Conservation (phyloP, 2,113 vertebrate genomes). For the Anolis sagrei region DNA sequence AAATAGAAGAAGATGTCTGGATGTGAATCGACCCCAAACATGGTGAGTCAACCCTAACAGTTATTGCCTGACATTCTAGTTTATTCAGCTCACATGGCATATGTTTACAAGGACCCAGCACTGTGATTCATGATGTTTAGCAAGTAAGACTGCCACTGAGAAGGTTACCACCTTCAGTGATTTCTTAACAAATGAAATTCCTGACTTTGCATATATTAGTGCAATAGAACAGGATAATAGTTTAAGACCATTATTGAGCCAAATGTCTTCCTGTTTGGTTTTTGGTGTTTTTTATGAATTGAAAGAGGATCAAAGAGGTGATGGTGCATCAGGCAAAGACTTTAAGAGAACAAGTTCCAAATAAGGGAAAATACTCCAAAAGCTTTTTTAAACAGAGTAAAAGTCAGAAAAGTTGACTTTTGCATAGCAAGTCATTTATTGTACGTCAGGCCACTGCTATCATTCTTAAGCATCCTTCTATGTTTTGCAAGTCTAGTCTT, state of each 20-base stretch:
- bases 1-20: slow-evolving; percentile 10
- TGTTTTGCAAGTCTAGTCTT: neutral
- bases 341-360: neutral
- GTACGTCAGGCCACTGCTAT: neutral
- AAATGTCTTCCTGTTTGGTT: slow-evolving; percentile 27
- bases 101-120: slow-evolving; percentile 25
- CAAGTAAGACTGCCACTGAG: slow-evolving; percentile 7
- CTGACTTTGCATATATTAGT: slow-evolving; percentile 42
- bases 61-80: neutral
- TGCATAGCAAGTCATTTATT: slow-evolving; percentile 14
- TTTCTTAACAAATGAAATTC: slow-evolving; percentile 42
- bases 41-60: neutral
- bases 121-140: slow-evolving; percentile 35
- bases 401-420: slow-evolving; percentile 3
- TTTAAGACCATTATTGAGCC: slow-evolving; percentile 27
- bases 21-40: slow-evolving; percentile 3
- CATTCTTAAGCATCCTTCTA: no score
- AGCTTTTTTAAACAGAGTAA: neutral
- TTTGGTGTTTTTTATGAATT: slow-evolving; percentile 7
- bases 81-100: slow-evolving; percentile 21
- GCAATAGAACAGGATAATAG: neutral
- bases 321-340: neutral
- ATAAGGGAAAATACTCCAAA: neutral
- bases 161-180: slow-evolving; percentile 33
- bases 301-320: slow-evolving; percentile 7